Base-by-base conservation (phyloP, 2,797 vertebrate species). In the Ctenopoma multispine region DNA sequence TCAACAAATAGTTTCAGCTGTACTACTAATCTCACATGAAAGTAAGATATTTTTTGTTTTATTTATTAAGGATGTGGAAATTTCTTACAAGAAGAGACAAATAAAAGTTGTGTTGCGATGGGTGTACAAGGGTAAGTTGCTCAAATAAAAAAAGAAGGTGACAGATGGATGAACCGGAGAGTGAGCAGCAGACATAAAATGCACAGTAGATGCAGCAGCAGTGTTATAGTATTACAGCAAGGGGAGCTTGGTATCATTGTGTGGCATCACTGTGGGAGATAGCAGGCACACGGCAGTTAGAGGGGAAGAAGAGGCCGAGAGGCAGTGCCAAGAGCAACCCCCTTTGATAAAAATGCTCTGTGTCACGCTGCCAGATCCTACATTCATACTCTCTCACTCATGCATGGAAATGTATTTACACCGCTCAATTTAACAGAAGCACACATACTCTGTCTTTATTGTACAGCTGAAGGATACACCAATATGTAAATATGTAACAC, bases 301-400 rank as follows among this genome's bases (percentile, higher is more conserved):
- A 83, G 69, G 71, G 63, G 77, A 78, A 83, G 79, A 78, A 36
- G 75, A 89, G 84, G 87, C 85, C 81, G 85, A 85, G 86, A 85
- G 56, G 69, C 79, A 76, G 60, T 34, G 79, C 79, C 73, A 79
- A 56, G 77, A 87, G 81, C 82, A 87, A 81, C 44, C 74, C 43
- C 53, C 75, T 89, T 83, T 84, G 80, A 89, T 80, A 82, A 75
- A 83, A 85, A 71, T 5, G 54, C 69, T 70, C 61, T 36, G 29
- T 72, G 77, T 89, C 66, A 69, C n/a, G 51, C 77, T 77, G 86
- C 75, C 65, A 69, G 46, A 86, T 84, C 69, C 70, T n/a, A 70
- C 69, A 73, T 81, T 85, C 71, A 80, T 54, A 47, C 62, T 71
- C 49, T 81, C 79, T 69, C 72, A 66, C 60, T 85, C 79, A 72